Conservation (phyloP, 2,797 vertebrate genomes). For the Acanthurus lineatus region DNA sequence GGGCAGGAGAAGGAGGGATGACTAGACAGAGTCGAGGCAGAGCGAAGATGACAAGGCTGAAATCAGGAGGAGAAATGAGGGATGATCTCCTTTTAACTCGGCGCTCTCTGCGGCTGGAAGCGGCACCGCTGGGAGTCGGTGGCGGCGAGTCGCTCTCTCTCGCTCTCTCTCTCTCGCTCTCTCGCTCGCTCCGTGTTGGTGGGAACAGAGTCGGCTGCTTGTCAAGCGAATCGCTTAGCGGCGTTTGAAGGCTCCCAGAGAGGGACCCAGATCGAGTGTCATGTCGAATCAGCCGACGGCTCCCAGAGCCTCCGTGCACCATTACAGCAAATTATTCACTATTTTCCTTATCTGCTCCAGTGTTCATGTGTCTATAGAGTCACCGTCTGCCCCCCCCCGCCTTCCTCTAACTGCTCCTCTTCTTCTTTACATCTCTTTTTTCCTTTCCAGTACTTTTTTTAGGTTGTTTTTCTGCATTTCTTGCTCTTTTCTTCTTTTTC, state of each 20-base stretch:
- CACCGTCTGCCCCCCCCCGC: neutral
- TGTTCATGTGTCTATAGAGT: conserved; percentile 43
- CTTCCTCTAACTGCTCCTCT: neutral
- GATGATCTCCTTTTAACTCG: conserved; percentile 23
- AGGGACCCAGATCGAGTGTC: conserved; percentile 42
- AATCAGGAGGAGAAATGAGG: conserved; percentile 33
- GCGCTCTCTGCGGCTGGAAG: conserved; percentile 11
- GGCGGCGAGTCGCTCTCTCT: conserved; percentile 26
- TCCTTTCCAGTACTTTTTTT: no score
- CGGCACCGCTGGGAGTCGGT: conserved; percentile 33
- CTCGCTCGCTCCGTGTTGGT: conserved; percentile 13
- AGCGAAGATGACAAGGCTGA: conserved; percentile 34
- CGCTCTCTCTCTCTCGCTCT: no score
- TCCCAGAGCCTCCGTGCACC: conserved; percentile 19
- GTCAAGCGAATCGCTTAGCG: conserved; percentile 45
- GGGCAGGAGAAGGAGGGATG: conserved; percentile 24
- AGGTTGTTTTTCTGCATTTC: neutral
- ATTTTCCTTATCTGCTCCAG: conserved; percentile 21
- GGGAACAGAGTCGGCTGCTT: conserved; percentile 45
- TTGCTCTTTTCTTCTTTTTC: no score
- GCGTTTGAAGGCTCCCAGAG: conserved; percentile 61
- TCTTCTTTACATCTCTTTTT: neutral
- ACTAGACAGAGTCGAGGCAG: neutral
- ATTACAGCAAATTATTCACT: conserved; percentile 47
- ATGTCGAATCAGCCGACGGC: conserved; percentile 50